Conservation (phyloP, 2,888 invertebrate species). For the Tribolium freemani region DNA sequence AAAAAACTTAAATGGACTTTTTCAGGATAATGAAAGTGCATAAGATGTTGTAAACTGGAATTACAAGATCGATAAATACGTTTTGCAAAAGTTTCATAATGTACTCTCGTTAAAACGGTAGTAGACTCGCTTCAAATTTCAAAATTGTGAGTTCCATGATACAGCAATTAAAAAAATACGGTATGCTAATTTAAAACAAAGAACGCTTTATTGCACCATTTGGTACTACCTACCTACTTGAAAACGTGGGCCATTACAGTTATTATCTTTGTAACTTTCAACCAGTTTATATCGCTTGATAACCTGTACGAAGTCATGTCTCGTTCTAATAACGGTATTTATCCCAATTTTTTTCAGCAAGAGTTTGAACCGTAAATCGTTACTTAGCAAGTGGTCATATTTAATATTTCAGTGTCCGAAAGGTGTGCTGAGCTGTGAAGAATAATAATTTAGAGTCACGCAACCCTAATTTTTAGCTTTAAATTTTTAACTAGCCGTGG, state of each 20-base stretch:
- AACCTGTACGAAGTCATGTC: not conserved
- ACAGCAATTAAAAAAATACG: not conserved
- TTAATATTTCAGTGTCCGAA: conserved; percentile 27
- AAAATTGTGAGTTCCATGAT: not conserved
- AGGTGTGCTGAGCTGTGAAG: conserved; percentile 24
- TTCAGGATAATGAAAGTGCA: conserved; percentile 1
- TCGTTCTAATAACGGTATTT: conserved; percentile 12
- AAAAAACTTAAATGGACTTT: not conserved
- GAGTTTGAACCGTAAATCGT: conserved; percentile 8
- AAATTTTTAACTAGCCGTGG: conserved; percentile 10
- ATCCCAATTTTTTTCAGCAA: conserved; percentile 5
- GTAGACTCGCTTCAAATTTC: not conserved
- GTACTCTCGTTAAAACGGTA: not conserved
- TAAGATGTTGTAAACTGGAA: not conserved
- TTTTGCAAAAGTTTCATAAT: not conserved
- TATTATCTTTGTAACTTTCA: not conserved
- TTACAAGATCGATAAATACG: not conserved
- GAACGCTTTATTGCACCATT: not conserved
- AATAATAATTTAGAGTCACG: conserved; percentile 24
- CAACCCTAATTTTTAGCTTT: conserved; percentile 26
- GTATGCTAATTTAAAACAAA: not conserved
- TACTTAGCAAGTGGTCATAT: conserved; percentile 18
- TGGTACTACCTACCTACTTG: not conserved
- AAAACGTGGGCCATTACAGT: not conserved
- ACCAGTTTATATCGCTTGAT: not conserved